Evolutionary conservation across 1,140 invertebrate genomes (phyloP).

Genomic region (Apis cerana): DNA sequence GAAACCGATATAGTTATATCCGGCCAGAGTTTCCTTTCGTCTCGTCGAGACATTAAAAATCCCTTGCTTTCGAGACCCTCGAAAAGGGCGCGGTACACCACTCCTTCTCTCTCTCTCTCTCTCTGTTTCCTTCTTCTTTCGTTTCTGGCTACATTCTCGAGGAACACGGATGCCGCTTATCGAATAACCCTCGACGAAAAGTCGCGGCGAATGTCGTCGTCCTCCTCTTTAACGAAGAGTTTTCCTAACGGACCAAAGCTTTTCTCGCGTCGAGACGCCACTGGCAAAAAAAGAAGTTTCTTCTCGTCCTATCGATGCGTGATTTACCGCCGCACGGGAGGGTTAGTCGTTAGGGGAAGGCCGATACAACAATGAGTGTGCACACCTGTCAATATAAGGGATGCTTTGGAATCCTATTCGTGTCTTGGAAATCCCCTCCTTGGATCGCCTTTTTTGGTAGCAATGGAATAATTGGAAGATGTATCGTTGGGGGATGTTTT

Average conservation of each 20-base stretch:
- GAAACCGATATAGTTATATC: slow-evolving; percentile 58
- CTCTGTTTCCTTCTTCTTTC: too few species aligned
- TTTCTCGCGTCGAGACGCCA: slow-evolving; percentile 20
- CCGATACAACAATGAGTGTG: not conserved
- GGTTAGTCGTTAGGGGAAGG: not conserved
- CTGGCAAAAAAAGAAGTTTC: slow-evolving; percentile 4
- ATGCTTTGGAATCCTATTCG: not conserved
- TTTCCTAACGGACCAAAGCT: slow-evolving; percentile 44
- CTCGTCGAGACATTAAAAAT: slow-evolving; percentile 65
- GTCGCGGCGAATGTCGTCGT: slow-evolving; percentile 33
- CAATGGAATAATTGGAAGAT: not conserved
- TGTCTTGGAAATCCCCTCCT: not conserved
- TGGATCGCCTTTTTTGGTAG: not conserved
- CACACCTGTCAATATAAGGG: not conserved
- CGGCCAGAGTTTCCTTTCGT: slow-evolving; percentile 57
- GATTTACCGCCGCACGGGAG: slow-evolving; percentile 18
- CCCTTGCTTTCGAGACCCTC: slow-evolving; percentile 34
- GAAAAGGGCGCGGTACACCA: slow-evolving; percentile 43
- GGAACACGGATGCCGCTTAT: slow-evolving; percentile 42
- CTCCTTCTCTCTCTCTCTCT: not conserved
- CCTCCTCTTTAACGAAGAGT: slow-evolving; percentile 48
- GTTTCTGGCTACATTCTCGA: not conserved
- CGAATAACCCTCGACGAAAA: slow-evolving; percentile 60
- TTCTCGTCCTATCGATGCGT: slow-evolving; percentile 7
- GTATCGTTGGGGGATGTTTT: not conserved